Evolutionary conservation across 1,140 invertebrate species (phyloP).

Genomic region (Heliothis virescens): DNA sequence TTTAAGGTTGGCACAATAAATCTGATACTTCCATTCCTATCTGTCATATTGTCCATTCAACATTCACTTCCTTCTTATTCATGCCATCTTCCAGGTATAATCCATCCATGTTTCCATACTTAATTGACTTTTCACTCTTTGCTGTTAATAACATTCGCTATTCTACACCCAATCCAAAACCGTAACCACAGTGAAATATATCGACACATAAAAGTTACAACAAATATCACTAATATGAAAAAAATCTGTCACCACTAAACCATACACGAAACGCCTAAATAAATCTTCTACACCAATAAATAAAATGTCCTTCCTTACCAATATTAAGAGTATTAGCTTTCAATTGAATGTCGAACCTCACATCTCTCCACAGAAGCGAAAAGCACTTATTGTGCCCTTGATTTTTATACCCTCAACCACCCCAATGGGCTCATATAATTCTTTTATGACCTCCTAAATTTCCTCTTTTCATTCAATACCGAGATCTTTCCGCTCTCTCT

Average conservation of each 20-base stretch:
- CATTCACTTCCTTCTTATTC: no score
- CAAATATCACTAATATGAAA: no score
- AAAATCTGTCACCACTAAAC: background rate
- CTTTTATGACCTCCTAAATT: slow-evolving; percentile 34
- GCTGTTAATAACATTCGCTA: no score
- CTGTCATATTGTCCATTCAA: no score
- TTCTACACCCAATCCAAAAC: background rate
- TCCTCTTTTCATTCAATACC: slow-evolving; percentile 27
- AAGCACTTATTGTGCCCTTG: slow-evolving; percentile 19
- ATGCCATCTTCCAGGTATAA: no score
- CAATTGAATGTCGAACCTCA: slow-evolving; percentile 12
- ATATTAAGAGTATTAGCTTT: slow-evolving; percentile 18
- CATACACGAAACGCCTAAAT: slow-evolving; percentile 2
- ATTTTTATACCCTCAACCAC: slow-evolving; percentile 22
- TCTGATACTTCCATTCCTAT: no score
- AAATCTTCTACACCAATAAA: slow-evolving; percentile 16
- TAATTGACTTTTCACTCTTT: no score
- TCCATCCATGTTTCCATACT: no score
- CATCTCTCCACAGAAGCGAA: background rate
- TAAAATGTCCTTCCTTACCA: background rate
- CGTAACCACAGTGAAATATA: background rate
- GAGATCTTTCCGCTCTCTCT: slow-evolving; percentile 15
- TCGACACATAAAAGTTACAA: background rate
- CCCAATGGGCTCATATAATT: slow-evolving; percentile 26
- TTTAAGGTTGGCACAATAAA: no score